A percentile compares a stretch with the other conserved stretches of the same genome.
phyloP scores from a whole-genome alignment of 2,113 vertebrate species.

The Arenaria interpres region DNA sequence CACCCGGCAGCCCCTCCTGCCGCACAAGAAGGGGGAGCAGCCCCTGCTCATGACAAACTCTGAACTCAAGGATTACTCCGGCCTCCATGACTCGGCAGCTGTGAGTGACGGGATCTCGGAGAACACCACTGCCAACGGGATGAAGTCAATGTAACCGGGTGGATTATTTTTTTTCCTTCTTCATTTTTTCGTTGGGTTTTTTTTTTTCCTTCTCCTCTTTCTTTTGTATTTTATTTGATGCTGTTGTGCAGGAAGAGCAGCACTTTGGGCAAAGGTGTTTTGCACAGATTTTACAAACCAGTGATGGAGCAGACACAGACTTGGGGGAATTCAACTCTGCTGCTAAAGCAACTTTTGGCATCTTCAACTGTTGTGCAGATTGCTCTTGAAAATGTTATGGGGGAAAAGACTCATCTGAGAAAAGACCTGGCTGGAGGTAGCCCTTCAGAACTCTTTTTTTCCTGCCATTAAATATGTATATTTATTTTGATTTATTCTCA shows the following conservation, averaged over 20 bases:
- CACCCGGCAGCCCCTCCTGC: slow-evolving; percentile 88
- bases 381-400: slow-evolving; percentile 46
- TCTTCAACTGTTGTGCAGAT: slow-evolving; percentile 29
- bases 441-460: slow-evolving; percentile 68
- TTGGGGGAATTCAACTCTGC: slow-evolving; percentile 47
- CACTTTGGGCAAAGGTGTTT: slow-evolving; percentile 48
- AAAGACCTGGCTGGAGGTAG: slow-evolving; percentile 45
- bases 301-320: slow-evolving; percentile 13
- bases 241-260: slow-evolving; percentile 44
- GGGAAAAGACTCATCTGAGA: slow-evolving; percentile 17
- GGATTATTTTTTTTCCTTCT: background rate
- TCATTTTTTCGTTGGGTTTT: background rate
- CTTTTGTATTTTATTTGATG: slow-evolving; percentile 55
- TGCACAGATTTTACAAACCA: slow-evolving; percentile 63
- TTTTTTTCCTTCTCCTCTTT: background rate
- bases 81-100: slow-evolving; percentile 84
- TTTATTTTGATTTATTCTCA: slow-evolving; percentile 81
- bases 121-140: slow-evolving; percentile 86
- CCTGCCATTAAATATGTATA: slow-evolving; percentile 76
- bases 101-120: slow-evolving; percentile 79
- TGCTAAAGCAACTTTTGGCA: slow-evolving; percentile 48
- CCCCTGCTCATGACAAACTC: slow-evolving; percentile 90
- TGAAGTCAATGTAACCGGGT: slow-evolving; percentile 77
- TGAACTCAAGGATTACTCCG: slow-evolving; percentile 93
- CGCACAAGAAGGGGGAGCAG: slow-evolving; percentile 88